Conservation (phyloP, 2,113 vertebrate species). For the Ceratotherium simum region DNA sequence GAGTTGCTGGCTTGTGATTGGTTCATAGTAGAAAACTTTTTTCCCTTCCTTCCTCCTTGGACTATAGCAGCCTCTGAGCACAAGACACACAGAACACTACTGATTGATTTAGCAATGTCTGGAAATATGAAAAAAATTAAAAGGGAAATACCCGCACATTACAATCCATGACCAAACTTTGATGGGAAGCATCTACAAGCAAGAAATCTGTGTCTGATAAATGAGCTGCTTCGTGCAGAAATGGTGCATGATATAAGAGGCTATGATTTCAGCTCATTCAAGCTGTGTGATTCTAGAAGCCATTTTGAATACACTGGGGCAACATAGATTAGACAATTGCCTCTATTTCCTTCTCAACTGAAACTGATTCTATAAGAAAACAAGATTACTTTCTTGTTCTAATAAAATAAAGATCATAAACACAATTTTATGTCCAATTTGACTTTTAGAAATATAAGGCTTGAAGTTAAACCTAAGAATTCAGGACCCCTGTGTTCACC, state of each 20-base stretch:
- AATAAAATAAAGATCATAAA: not conserved
- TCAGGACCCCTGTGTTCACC: not conserved
- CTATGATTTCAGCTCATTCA: not conserved
- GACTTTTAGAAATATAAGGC: not conserved
- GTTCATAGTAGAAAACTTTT: not conserved
- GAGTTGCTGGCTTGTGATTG: no score
- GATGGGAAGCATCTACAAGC: not conserved
- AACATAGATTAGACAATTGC: not conserved
- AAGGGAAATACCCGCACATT: not conserved
- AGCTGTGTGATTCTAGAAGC: not conserved
- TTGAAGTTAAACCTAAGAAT: not conserved
- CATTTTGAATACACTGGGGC: not conserved
- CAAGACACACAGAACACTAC: not conserved
- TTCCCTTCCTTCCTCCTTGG: no score
- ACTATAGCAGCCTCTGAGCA: not conserved
- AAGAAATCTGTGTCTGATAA: not conserved
- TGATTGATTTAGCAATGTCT: not conserved
- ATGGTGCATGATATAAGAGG: not conserved
- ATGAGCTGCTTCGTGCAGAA: not conserved
- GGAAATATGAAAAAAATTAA: not conserved
- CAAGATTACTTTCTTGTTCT: not conserved
- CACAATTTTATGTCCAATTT: not conserved
- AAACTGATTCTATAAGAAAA: constrained; percentile 5
- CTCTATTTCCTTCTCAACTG: not conserved
- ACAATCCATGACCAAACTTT: not conserved